Evolutionary conservation across 2,888 invertebrate species (phyloP).

Genomic region (Acheta domesticus): DNA sequence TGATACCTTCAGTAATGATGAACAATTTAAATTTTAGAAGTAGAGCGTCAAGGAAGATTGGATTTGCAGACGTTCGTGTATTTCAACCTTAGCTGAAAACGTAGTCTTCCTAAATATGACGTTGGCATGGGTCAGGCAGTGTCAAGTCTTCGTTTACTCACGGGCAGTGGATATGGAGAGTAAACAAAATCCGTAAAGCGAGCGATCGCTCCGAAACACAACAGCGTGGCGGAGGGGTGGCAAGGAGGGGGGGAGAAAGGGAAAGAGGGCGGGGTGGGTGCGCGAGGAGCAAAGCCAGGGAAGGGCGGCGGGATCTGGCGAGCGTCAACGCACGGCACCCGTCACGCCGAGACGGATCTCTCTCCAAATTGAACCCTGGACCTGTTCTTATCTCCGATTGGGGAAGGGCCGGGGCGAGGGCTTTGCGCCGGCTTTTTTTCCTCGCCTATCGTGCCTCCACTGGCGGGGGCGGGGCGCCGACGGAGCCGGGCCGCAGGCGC

Average conservation of each 20-base stretch:
- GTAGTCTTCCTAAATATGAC: no score
- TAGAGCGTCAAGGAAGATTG: no score
- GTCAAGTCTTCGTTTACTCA: no score
- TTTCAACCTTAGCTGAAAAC: no score
- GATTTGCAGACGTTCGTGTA: no score
- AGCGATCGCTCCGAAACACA: no score
- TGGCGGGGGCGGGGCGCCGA: not conserved
- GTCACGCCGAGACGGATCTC: not conserved
- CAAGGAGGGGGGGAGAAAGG: not conserved
- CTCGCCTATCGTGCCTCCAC: not conserved
- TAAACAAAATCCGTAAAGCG: no score
- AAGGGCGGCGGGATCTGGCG: not conserved
- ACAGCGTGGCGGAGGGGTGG: no score
- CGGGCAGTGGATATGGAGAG: no score
- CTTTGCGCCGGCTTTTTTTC: not conserved
- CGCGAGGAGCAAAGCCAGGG: not conserved
- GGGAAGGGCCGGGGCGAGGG: not conserved
- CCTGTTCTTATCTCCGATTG: constrained; percentile 9
- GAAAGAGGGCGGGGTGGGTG: not conserved
- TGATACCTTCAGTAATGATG: no score
- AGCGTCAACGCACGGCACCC: not conserved
- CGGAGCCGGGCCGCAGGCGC: not conserved
- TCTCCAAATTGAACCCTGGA: constrained; percentile 18
- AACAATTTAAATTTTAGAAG: no score
- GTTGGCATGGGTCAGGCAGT: no score